Conservation (phyloP, 2,888 invertebrate genomes). For the Ormyrus labotus region DNA sequence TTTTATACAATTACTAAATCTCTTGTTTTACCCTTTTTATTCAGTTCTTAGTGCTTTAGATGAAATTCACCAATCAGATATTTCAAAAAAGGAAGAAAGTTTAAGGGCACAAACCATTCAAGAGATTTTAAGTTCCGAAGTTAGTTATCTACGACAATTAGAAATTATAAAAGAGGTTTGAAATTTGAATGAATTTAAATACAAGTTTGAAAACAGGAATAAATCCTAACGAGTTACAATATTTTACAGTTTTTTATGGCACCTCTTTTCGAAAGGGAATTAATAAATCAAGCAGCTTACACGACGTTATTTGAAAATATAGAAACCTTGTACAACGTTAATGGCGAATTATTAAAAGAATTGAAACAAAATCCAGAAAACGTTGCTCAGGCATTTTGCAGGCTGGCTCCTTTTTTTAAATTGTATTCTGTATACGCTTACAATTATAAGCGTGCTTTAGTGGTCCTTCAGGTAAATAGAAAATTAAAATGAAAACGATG, state of each 20-base stretch:
- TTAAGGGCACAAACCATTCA: constrained; percentile 78
- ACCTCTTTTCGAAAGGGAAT: constrained; percentile 78
- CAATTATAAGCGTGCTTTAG: constrained; percentile 82
- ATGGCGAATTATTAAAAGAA: constrained; percentile 80
- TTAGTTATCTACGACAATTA: constrained; percentile 82
- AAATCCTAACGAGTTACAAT: constrained; percentile 7
- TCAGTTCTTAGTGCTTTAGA: constrained; percentile 79
- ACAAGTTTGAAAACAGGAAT: not conserved
- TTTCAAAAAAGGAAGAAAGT: constrained; percentile 70
- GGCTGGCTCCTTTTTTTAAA: constrained; percentile 86
- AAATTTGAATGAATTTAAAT: constrained; percentile 18
- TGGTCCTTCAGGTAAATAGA: constrained; percentile 79
- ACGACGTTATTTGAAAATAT: constrained; percentile 81
- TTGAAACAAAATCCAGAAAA: constrained; percentile 78
- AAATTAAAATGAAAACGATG: constrained; percentile 5
- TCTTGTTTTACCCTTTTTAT: constrained; percentile 10
- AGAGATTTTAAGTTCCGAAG: constrained; percentile 84
- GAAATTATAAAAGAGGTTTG: constrained; percentile 80
- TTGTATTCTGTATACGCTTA: constrained; percentile 87
- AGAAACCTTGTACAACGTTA: constrained; percentile 81
- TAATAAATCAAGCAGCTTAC: constrained; percentile 77
- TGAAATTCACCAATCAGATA: constrained; percentile 69
- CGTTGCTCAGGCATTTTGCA: constrained; percentile 82
- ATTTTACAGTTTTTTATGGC: constrained; percentile 77
- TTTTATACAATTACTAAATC: constrained; percentile 29